Evolutionary conservation across 2,797 vertebrate species (phyloP).

Genomic region (Myripristis murdjan): DNA sequence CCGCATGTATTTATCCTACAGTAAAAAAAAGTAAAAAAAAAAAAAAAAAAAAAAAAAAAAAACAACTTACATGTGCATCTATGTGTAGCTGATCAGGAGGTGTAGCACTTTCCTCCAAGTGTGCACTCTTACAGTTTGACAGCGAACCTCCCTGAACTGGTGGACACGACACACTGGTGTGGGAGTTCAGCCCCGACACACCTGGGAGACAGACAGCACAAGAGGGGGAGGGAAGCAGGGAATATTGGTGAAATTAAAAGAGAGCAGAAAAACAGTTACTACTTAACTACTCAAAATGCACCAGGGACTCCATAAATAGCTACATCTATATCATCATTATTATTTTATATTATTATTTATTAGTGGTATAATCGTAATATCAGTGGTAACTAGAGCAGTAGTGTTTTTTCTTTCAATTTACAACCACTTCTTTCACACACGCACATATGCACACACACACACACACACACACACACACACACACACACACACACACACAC

Average conservation of each 20-base stretch:
- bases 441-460: too few species aligned
- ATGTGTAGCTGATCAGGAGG: conserved; percentile 18
- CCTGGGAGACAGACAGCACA: conserved; percentile 13
- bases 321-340: not conserved
- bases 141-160: conserved; percentile 20
- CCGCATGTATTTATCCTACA: too few species aligned
- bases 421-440: too few species aligned
- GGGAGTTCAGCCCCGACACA: conserved; percentile 16
- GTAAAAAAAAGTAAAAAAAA: not conserved
- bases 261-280: not conserved
- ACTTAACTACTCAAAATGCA: not conserved
- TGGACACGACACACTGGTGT: not conserved
- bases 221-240: not conserved
- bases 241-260: not conserved
- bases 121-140: conserved; percentile 15
- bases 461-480: conserved; percentile 3
- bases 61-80: conserved; percentile 48
- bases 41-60: not conserved
- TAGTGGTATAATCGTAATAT: not conserved
- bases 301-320: not conserved
- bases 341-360: too few species aligned
- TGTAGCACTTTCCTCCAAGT: conserved; percentile 24
- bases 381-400: too few species aligned
- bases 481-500: not conserved
- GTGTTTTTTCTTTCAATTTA: too few species aligned